phyloP scores from a whole-genome alignment of 2,113 vertebrate genomes.

The Trogon surrucura region DNA sequence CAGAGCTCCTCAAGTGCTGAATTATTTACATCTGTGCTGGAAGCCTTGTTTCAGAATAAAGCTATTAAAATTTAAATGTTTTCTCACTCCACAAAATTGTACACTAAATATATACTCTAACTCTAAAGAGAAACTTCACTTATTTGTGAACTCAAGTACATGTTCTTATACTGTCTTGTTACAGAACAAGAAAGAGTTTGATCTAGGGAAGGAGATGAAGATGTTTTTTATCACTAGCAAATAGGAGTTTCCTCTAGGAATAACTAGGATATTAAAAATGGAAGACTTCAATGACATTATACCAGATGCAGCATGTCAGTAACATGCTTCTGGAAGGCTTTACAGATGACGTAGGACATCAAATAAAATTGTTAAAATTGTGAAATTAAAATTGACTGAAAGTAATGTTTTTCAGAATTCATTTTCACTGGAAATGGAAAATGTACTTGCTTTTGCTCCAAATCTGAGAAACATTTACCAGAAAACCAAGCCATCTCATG shows the following conservation, averaged over 20 bases:
- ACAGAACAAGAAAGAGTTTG: not conserved
- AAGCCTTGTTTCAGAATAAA: constrained; percentile 29
- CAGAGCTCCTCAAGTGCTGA: not conserved
- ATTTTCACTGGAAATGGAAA: constrained; percentile 30
- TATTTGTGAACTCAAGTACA: not conserved
- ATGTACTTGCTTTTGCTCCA: not conserved
- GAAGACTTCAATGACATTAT: not conserved
- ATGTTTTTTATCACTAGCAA: not conserved
- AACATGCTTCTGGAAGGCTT: not conserved
- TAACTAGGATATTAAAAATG: not conserved
- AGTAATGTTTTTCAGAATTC: not conserved
- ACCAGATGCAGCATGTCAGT: not conserved
- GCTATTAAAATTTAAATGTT: constrained; percentile 13
- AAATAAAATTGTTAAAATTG: constrained; percentile 14
- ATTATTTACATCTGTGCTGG: constrained; percentile 33
- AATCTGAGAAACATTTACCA: not conserved
- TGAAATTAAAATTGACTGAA: constrained; percentile 31
- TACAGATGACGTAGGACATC: not conserved
- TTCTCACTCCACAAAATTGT: not conserved
- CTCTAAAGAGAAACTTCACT: not conserved
- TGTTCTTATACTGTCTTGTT: not conserved
- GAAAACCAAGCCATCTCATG: constrained; percentile 12
- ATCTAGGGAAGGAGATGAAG: not conserved
- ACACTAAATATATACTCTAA: not conserved
- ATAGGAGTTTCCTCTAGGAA: not conserved